Conservation (phyloP, 64 coral and sea anemone species). For the Montipora capricornis region DNA sequence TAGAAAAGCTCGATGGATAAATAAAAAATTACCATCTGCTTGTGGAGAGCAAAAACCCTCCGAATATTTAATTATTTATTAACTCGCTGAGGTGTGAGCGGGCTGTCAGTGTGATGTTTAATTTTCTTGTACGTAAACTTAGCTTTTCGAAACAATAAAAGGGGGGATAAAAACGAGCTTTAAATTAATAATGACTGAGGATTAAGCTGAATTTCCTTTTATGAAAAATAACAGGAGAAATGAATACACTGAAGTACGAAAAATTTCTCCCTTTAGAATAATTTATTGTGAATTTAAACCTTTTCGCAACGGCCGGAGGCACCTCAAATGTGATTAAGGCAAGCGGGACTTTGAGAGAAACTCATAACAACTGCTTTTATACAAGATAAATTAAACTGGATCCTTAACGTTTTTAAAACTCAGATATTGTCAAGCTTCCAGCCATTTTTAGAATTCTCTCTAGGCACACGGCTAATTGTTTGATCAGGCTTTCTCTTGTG, state of each 20-base stretch:
- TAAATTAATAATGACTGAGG: background rate
- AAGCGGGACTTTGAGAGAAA: no score
- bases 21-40: background rate
- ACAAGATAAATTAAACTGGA: no score
- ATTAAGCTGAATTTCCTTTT: background rate
- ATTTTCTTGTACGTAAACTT: background rate
- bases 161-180: background rate
- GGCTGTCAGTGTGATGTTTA: background rate
- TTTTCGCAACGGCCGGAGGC: no score
- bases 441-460: no score
- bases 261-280: no score
- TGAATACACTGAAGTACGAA: background rate
- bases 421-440: no score
- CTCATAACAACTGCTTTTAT: no score
- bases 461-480: no score
- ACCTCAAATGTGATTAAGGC: no score
- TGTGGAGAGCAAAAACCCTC: background rate
- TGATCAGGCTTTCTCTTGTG: no score
- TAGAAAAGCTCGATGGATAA: background rate
- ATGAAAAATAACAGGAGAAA: background rate
- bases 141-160: background rate
- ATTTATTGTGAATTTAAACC: no score
- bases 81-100: background rate
- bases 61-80: conserved; percentile 60
- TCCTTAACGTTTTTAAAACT: no score